phyloP scores from a whole-genome alignment of 2,888 invertebrate species.

The Sinhomidia bicolor region DNA sequence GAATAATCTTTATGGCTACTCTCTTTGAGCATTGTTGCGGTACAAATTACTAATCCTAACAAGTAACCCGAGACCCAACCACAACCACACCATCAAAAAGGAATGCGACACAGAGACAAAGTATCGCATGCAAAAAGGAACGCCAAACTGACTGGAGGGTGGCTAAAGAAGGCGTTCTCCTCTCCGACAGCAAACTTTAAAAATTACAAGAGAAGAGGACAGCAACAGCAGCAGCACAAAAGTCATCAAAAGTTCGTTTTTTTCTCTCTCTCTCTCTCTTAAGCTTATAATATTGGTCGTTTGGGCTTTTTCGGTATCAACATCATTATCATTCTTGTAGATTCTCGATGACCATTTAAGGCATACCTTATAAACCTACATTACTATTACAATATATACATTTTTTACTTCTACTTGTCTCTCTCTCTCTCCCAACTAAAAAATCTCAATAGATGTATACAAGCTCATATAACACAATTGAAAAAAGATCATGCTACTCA shows the following conservation, averaged over 20 bases:
- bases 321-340: constrained; percentile 46
- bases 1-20: not conserved
- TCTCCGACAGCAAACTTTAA: not conserved
- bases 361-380: constrained; percentile 35
- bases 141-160: constrained; percentile 70
- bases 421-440: not conserved
- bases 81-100: constrained; percentile 5
- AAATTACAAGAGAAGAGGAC: not conserved
- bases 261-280: too few species aligned
- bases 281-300: not conserved
- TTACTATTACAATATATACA: constrained; percentile 8
- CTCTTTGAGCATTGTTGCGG: not conserved
- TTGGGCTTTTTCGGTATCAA: constrained; percentile 63
- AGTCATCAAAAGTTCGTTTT: not conserved
- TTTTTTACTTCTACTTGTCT: too few species aligned
- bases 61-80: constrained; percentile 39
- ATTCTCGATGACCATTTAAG: constrained; percentile 43
- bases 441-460: not conserved
- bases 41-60: constrained; percentile 31
- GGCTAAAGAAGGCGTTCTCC: constrained; percentile 63
- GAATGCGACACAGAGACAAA: not conserved
- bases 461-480: not conserved
- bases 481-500: not conserved
- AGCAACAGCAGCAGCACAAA: constrained; percentile 8
- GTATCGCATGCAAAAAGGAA: constrained; percentile 44